These are phyloP conservation scores for Torymus auratus DNA, from an alignment of 2,888 invertebrate genomes.

Conservation along the genomic window DNA sequence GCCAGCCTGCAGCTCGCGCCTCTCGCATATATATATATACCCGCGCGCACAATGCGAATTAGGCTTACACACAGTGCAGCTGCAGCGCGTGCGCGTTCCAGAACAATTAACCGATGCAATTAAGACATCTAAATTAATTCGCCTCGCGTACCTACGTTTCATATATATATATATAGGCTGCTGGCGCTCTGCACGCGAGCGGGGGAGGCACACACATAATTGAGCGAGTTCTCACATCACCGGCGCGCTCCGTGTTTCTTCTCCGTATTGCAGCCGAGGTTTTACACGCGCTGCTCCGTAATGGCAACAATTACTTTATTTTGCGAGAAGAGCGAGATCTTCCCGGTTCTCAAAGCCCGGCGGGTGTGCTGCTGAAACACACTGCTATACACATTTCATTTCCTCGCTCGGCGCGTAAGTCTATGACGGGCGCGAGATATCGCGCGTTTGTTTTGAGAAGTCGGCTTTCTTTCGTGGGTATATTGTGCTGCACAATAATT, in stretches of 20 bases:
- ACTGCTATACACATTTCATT: constrained; percentile 31
- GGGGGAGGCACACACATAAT: constrained; percentile 65
- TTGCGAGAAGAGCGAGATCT: constrained; percentile 56
- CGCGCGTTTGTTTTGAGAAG: constrained; percentile 36
- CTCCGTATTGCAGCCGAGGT: constrained; percentile 36
- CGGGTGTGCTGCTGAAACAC: no score
- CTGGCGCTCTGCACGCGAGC: constrained; percentile 63
- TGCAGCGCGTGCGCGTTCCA: constrained; percentile 58
- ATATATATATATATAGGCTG: constrained; percentile 25
- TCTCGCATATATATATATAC: background rate
- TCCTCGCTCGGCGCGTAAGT: constrained; percentile 16
- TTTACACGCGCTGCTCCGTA: constrained; percentile 55
- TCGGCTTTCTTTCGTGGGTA: constrained; percentile 8
- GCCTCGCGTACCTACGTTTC: constrained; percentile 49
- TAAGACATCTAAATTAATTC: constrained; percentile 76
- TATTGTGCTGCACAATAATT: background rate
- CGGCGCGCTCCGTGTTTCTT: constrained; percentile 18
- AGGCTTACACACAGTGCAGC: background rate
- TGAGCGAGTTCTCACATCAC: constrained; percentile 74
- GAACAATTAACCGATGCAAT: constrained; percentile 75
- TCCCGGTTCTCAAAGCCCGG: constrained; percentile 47
- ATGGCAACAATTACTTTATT: constrained; percentile 54
- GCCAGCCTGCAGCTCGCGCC: constrained; percentile 11
- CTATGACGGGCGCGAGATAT: background rate
- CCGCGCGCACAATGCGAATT: constrained; percentile 48